Evolutionary conservation across 2,888 invertebrate species (phyloP).

Genomic region (Drosophila suboccidentalis): DNA sequence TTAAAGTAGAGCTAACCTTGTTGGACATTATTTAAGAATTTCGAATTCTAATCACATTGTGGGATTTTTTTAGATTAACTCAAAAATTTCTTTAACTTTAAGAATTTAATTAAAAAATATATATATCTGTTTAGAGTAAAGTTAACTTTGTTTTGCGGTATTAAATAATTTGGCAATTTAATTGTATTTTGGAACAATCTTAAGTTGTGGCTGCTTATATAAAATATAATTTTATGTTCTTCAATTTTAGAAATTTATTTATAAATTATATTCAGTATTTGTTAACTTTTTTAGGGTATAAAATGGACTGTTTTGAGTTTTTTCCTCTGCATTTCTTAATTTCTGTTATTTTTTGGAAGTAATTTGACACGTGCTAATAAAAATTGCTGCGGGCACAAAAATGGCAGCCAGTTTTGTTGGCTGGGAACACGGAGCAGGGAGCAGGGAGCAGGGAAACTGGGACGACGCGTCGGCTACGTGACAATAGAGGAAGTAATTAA

Average conservation of each 20-base stretch:
- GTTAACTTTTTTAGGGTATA: conserved; percentile 11
- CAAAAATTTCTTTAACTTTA: too few relatives aligned
- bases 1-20: neutral
- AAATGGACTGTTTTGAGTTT: conserved; percentile 14
- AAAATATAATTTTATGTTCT: too few relatives aligned
- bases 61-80: too few relatives aligned
- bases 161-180: too few relatives aligned
- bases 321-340: neutral
- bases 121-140: too few relatives aligned
- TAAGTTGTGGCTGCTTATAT: too few relatives aligned
- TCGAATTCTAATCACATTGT: too few relatives aligned
- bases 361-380: conserved; percentile 80
- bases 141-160: too few relatives aligned
- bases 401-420: conserved; percentile 48
- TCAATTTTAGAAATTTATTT: neutral
- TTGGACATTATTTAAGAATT: too few relatives aligned
- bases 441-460: neutral
- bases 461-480: conserved; percentile 67
- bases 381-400: conserved; percentile 68
- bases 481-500: conserved; percentile 79
- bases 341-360: conserved; percentile 53
- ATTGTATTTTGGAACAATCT: too few relatives aligned
- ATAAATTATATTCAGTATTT: neutral
- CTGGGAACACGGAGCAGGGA: conserved; percentile 10
- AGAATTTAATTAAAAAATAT: too few relatives aligned